These are phyloP conservation scores for Sericinus montela DNA, from an alignment of 2,888 invertebrate species.

Conservation along the genomic window DNA sequence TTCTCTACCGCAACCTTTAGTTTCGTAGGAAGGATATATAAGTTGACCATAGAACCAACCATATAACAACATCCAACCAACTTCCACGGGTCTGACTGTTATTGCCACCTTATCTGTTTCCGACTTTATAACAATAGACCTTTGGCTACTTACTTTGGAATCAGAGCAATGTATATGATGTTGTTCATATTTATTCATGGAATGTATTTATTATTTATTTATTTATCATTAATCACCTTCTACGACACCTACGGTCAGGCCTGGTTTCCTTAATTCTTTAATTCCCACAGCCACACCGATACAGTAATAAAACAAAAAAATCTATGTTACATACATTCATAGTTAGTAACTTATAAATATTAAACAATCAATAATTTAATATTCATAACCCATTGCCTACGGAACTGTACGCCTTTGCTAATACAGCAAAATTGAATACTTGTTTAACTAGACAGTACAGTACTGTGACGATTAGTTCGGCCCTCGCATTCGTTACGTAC, in stretches of 20 bases:
- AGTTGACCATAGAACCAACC: not conserved
- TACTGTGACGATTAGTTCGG: not conserved
- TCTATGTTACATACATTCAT: too few relatives aligned
- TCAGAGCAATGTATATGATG: too few relatives aligned
- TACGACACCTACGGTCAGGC: too few relatives aligned
- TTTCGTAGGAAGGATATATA: too few relatives aligned
- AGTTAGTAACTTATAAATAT: too few relatives aligned
- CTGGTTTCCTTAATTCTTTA: not conserved
- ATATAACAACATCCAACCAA: not conserved
- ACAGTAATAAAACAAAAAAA: too few relatives aligned
- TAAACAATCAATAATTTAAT: too few relatives aligned
- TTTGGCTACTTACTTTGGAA: too few relatives aligned
- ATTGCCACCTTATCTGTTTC: not conserved
- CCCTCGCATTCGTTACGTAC: not conserved
- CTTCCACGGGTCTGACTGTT: not conserved
- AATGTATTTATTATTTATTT: not conserved
- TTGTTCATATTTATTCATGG: too few relatives aligned
- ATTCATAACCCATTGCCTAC: not conserved
- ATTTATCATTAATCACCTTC: not conserved
- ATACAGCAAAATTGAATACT: not conserved
- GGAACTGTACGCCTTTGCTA: slow-evolving; percentile 1
- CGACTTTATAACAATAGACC: too few relatives aligned
- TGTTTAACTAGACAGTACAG: not conserved
- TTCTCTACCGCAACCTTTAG: too few relatives aligned
- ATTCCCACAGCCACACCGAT: not conserved